Evolutionary conservation across 2,113 vertebrate genomes (phyloP).

Genomic region (Cheirogaleus medius): DNA sequence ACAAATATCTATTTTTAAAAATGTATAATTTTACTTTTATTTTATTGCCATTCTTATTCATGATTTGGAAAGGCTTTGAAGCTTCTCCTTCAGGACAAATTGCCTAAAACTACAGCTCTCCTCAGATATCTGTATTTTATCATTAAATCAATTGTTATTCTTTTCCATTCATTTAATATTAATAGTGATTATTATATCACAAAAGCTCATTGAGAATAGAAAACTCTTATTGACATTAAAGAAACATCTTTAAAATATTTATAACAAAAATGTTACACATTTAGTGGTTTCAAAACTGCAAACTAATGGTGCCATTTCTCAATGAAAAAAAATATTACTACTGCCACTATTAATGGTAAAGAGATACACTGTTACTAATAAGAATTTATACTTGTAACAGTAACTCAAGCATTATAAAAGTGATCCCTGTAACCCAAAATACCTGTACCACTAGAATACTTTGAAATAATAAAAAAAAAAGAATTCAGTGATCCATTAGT

Average conservation of each 20-base stretch:
- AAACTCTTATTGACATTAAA: neutral
- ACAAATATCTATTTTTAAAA: neutral
- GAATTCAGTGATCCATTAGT: neutral
- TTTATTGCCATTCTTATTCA: neutral
- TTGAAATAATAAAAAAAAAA: neutral
- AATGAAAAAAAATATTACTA: neutral
- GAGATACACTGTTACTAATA: neutral
- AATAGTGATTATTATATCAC: conserved; percentile 16
- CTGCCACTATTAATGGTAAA: neutral
- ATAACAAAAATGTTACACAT: neutral
- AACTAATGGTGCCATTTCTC: neutral
- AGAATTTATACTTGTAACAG: neutral
- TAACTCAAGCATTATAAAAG: no score
- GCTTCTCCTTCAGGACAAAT: neutral
- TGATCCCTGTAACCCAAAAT: no score
- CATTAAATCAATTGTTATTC: neutral
- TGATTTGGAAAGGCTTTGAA: neutral
- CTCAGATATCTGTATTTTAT: neutral
- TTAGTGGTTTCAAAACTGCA: neutral
- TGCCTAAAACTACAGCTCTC: neutral
- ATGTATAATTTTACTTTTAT: neutral
- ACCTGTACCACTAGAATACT: no score
- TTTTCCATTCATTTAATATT: conserved; percentile 37
- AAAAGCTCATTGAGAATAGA: conserved; percentile 5
- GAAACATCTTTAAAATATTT: neutral